A percentile compares a stretch with the other conserved stretches of the same genome.
Evolutionary conservation across 2,888 invertebrate species (phyloP).

Genomic region (Rotaria sp.): DNA sequence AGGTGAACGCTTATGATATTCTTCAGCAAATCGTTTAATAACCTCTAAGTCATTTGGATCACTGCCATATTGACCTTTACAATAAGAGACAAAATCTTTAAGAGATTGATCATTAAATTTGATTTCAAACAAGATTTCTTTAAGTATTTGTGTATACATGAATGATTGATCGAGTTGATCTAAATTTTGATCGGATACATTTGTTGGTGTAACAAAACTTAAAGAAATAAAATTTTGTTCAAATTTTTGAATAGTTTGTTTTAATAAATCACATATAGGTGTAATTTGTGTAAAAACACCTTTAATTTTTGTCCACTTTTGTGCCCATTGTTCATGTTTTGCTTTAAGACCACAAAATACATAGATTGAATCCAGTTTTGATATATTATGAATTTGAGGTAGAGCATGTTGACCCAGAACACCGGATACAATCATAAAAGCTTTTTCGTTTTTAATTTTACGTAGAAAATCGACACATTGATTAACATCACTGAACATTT

Average conservation of each 20-base stretch:
- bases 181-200: neutral
- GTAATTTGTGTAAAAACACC: conserved; percentile 10
- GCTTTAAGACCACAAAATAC: neutral
- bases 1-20: neutral
- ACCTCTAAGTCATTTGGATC: neutral
- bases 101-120: neutral
- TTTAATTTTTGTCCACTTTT: neutral
- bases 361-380: conserved; percentile 11
- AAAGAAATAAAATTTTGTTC: neutral
- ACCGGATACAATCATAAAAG: conserved; percentile 15
- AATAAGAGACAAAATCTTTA: neutral
- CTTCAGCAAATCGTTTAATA: neutral
- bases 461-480: neutral
- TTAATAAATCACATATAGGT: neutral
- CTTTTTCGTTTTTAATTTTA: neutral
- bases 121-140: conserved; percentile 16
- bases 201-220: neutral
- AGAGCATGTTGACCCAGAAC: neutral
- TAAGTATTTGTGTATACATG: conserved; percentile 17
- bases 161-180: conserved; percentile 25
- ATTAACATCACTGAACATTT: neutral
- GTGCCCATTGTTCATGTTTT: neutral
- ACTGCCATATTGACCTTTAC: neutral
- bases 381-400: neutral
- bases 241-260: neutral